Evolutionary conservation across 1,140 invertebrate genomes (phyloP).

Genomic region (Drosophila pandora): DNA sequence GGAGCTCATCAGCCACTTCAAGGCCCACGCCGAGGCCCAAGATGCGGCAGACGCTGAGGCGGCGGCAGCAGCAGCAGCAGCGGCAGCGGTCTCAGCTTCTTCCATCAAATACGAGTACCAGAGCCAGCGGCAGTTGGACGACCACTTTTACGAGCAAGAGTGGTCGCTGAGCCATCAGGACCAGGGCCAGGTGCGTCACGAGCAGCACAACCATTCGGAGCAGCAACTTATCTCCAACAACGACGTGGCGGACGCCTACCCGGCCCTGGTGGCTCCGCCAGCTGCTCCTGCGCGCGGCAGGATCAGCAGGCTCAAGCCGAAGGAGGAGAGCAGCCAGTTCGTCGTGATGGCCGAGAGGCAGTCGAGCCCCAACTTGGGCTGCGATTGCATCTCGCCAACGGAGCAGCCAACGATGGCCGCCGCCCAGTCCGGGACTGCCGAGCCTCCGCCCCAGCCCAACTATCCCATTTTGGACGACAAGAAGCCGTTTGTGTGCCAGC

Average conservation of each 20-base stretch:
- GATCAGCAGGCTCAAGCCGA: slow-evolving; percentile 74
- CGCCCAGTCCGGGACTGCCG: slow-evolving; percentile 13
- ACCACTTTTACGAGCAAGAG: slow-evolving; percentile 79
- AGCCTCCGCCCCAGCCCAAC: slow-evolving; percentile 44
- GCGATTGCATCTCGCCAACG: slow-evolving; percentile 2
- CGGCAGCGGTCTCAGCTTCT: slow-evolving; percentile 1
- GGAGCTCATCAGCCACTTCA: slow-evolving; percentile 92
- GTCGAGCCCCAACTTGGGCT: slow-evolving; percentile 39
- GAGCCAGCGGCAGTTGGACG: slow-evolving; percentile 51
- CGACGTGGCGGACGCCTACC: slow-evolving; percentile 34
- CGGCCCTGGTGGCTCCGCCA: slow-evolving; percentile 7
- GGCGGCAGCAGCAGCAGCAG: slow-evolving; percentile 57
- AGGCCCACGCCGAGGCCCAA: slow-evolving; percentile 88
- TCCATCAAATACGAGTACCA: slow-evolving; percentile 64
- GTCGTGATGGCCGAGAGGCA: slow-evolving; percentile 29
- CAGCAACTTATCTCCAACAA: slow-evolving; percentile 38
- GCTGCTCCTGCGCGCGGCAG: slow-evolving; percentile 57
- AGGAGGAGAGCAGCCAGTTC: slow-evolving; percentile 70
- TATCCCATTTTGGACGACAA: slow-evolving; percentile 88
- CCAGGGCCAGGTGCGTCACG: slow-evolving; percentile 13
- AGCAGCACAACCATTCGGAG: slow-evolving; percentile 16
- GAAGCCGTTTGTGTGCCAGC: slow-evolving; percentile 91
- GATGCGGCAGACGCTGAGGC: slow-evolving; percentile 85
- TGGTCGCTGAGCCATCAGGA: slow-evolving; percentile 56
- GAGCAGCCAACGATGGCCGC: slow-evolving; percentile 10